phyloP scores from a whole-genome alignment of 2,888 invertebrate species.

The Lathronympha strigana region DNA sequence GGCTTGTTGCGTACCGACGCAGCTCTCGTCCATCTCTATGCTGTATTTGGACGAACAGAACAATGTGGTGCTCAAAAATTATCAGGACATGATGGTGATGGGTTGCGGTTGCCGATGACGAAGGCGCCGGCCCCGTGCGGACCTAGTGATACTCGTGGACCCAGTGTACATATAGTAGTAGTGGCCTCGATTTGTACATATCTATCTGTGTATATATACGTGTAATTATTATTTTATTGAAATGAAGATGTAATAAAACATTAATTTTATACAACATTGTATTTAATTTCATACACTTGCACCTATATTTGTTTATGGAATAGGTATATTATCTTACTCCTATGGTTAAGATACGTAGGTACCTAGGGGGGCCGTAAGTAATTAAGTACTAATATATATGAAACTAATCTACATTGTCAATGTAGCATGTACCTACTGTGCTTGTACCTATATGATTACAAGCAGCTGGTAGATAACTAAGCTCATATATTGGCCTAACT shows the following conservation, averaged over 20 bases:
- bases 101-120: constrained; percentile 98
- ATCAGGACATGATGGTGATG: constrained; percentile 99
- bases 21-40: constrained; percentile 97
- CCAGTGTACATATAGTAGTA: constrained; percentile 80
- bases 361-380: no score
- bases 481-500: no score
- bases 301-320: neutral
- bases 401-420: no score
- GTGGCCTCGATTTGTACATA: constrained; percentile 81
- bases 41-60: constrained; percentile 97
- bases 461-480: no score
- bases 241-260: constrained; percentile 80
- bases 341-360: no score
- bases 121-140: constrained; percentile 69
- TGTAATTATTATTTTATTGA: constrained; percentile 84
- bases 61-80: constrained; percentile 98
- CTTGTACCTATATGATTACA: no score
- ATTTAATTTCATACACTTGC: constrained; percentile 41
- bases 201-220: constrained; percentile 78
- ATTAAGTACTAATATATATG: no score
- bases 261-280: constrained; percentile 61
- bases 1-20: constrained; percentile 98
- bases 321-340: no score
- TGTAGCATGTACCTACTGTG: no score
- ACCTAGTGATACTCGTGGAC: constrained; percentile 80